Conservation (phyloP, 2,113 vertebrate species). For the Nannospalax galili region DNA sequence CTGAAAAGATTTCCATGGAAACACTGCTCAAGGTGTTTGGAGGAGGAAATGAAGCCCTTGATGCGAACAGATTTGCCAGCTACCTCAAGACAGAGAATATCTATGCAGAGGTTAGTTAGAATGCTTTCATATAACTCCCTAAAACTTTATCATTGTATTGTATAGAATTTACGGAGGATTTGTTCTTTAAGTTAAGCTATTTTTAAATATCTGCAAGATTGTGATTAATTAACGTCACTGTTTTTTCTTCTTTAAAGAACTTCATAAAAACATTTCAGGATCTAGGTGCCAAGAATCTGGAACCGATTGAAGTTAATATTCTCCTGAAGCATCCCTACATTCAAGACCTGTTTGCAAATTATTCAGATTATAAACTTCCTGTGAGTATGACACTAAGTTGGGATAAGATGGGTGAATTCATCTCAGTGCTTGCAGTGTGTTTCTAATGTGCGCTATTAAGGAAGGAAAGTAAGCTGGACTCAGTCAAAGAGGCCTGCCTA, state of each 20-base stretch:
- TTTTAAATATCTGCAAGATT: neutral
- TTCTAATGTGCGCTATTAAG: neutral
- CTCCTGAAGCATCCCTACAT: slow-evolving; percentile 90
- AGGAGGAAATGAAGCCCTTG: slow-evolving; percentile 75
- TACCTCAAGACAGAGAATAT: slow-evolving; percentile 77
- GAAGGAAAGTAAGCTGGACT: neutral
- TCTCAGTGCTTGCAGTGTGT: neutral
- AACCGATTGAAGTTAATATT: slow-evolving; percentile 84
- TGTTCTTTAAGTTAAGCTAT: neutral
- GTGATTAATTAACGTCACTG: neutral
- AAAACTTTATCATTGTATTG: neutral
- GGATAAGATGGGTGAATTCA: neutral
- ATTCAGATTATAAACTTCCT: slow-evolving; percentile 86
- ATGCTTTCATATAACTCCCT: neutral
- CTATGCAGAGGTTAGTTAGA: slow-evolving; percentile 84
- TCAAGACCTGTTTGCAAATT: slow-evolving; percentile 87
- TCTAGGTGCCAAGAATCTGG: slow-evolving; percentile 84
- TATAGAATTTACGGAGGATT: neutral
- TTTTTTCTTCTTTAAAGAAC: slow-evolving; percentile 77
- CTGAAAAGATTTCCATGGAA: slow-evolving; percentile 86
- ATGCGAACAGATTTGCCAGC: slow-evolving; percentile 73
- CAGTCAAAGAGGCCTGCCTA: neutral
- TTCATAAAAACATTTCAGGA: slow-evolving; percentile 88
- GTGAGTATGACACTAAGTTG: slow-evolving; percentile 85
- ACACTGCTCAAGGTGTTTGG: slow-evolving; percentile 87